Evolutionary conservation across 1,140 invertebrate species (phyloP).

Genomic region (Linepithema humile): DNA sequence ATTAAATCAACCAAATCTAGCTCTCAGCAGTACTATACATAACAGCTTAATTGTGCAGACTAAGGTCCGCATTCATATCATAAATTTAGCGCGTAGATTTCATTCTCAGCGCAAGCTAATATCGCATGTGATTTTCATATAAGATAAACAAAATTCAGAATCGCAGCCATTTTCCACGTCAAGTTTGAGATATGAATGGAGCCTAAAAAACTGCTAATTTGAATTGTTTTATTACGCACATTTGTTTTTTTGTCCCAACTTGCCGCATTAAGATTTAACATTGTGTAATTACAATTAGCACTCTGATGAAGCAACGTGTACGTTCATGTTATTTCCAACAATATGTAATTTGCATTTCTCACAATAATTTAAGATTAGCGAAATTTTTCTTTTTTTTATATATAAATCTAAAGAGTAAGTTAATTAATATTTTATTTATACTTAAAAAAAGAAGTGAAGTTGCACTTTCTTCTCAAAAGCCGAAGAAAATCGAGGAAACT

Average conservation of each 20-base stretch:
- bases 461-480: background rate
- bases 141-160: conserved; percentile 3
- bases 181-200: background rate
- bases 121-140: background rate
- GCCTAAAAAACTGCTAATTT: background rate
- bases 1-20: conserved; percentile 41
- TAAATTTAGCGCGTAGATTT: conserved; percentile 32
- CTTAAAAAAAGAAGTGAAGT: background rate
- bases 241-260: no score
- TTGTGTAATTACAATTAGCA: background rate
- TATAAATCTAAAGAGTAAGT: background rate
- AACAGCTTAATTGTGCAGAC: conserved; percentile 23
- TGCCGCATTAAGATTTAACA: no score
- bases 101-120: conserved; percentile 1
- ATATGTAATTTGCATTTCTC: background rate
- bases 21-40: conserved; percentile 24
- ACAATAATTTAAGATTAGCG: background rate
- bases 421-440: background rate
- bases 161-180: background rate
- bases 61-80: conserved; percentile 13
- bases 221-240: conserved; percentile 15
- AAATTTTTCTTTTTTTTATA: background rate
- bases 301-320: background rate
- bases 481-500: background rate
- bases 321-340: background rate